Evolutionary conservation across 2,888 invertebrate genomes (phyloP).

Genomic region (Pherbina coryleti): DNA sequence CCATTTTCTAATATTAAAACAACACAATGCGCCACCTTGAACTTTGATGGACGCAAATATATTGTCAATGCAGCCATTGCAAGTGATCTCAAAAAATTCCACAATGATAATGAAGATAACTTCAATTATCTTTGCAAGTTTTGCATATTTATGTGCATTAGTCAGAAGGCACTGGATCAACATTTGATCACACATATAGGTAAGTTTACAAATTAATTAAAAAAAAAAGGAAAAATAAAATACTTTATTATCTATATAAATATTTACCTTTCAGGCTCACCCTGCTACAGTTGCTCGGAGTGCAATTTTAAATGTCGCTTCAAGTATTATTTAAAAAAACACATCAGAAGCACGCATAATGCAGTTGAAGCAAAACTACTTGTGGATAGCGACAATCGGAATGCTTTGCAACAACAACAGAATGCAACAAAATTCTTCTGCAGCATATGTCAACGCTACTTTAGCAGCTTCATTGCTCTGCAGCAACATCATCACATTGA

Average conservation of each 20-base stretch:
- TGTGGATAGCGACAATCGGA: not conserved
- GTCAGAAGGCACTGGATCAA: constrained; percentile 28
- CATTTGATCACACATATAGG: constrained; percentile 41
- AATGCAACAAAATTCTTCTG: constrained; percentile 35
- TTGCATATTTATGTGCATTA: constrained; percentile 39
- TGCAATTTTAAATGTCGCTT: constrained; percentile 41
- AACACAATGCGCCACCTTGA: not conserved
- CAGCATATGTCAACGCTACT: constrained; percentile 35
- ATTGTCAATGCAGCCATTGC: constrained; percentile 20
- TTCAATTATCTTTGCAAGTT: constrained; percentile 24
- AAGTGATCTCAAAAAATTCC: constrained; percentile 21
- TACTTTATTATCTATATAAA: not conserved
- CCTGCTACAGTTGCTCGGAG: constrained; percentile 35
- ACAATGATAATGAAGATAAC: constrained; percentile 1
- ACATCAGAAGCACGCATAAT: constrained; percentile 26
- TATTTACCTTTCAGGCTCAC: constrained; percentile 25
- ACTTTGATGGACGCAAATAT: constrained; percentile 19
- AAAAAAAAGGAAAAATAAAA: not conserved
- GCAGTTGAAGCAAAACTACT: not conserved
- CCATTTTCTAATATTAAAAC: not conserved
- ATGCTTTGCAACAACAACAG: not conserved
- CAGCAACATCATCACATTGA: constrained; percentile 42
- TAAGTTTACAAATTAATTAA: not conserved
- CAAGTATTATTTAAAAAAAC: constrained; percentile 39
- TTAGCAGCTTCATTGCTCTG: constrained; percentile 38